Base-by-base conservation (phyloP, 2,888 invertebrate genomes). In the Sminthurides aquaticus region DNA sequence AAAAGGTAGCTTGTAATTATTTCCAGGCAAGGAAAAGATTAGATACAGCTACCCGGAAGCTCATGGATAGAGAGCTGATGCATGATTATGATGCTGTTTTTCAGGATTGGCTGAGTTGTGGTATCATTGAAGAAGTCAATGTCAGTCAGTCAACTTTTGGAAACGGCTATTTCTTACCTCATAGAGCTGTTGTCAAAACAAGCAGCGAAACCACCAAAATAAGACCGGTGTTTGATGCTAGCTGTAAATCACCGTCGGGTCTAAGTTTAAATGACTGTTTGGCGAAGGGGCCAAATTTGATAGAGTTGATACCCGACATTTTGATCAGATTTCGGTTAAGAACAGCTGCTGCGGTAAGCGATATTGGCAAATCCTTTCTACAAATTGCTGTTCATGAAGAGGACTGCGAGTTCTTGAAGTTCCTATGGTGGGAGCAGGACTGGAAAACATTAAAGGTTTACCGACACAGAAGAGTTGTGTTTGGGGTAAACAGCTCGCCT, bases 281-380 rank as follows among this genome's bases (percentile, higher is more conserved):
- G n/a, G n/a, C n/a, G n/a, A n/a, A n/a, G n/a, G n/a, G n/a, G n/a
- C 62, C 63, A 2, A 72, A 71, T 57, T 29, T 71, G 15, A 57
- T 74, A 1, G 71, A 74, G 56, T 20, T n/a, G n/a, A n/a, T n/a
- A n/a, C n/a, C n/a, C n/a, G n/a, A n/a, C n/a, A n/a, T n/a, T n/a
- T n/a, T n/a, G 18, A 48, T 55, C 2, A 43, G 67, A 15, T 69
- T 74, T 60, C 57, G 72, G 26, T 22, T 59, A 25, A 64, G 63
- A 18, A 60, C 27, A 25, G 27, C 24, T 56, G 76, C 73, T 5
- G 69, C 74, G 1, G 63, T 70, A 2, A 60, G 75, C 3, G 75
- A 76, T 63, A 76, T 78, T 2, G 28, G 62, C n/a, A 75, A 75
- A 59, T 77, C 76, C 1, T 77, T 77, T 66, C 64, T 76, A 22